phyloP scores from a whole-genome alignment of 2,888 invertebrate genomes.

The Aplocera efformata region DNA sequence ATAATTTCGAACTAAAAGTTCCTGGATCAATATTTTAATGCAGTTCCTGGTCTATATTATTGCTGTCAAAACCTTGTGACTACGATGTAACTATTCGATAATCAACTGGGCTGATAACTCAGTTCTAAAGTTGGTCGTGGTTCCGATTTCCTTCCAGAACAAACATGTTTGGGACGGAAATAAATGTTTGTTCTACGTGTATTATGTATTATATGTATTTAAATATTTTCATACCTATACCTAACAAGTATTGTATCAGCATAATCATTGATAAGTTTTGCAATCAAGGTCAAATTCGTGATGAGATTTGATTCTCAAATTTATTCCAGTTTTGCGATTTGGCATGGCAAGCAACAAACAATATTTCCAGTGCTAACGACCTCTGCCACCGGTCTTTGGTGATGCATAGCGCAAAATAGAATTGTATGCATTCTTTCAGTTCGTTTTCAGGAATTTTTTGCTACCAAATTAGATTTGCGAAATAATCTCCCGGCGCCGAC shows the following conservation, averaged over 20 bases:
- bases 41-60: constrained; percentile 1
- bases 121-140: too few species aligned
- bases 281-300: constrained; percentile 24
- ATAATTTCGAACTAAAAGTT: constrained; percentile 6
- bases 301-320: constrained; percentile 4
- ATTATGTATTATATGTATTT: too few species aligned
- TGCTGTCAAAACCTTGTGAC: too few species aligned
- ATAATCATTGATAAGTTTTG: too few species aligned
- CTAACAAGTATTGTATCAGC: too few species aligned
- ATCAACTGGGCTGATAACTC: too few species aligned
- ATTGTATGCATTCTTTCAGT: constrained; percentile 28
- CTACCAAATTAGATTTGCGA: constrained; percentile 26
- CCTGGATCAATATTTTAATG: constrained; percentile 11
- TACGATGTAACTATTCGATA: too few species aligned
- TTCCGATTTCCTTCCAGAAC: too few species aligned
- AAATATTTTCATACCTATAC: too few species aligned
- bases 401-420: constrained; percentile 32
- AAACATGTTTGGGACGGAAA: too few species aligned
- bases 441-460: constrained; percentile 25
- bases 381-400: constrained; percentile 30
- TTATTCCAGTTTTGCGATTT: constrained; percentile 16
- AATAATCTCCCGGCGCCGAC: constrained; percentile 18
- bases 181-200: too few species aligned
- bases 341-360: constrained; percentile 15
- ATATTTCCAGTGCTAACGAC: constrained; percentile 28